Base-by-base conservation (phyloP, 2,113 vertebrate genomes). In the Cygnus buccinator region DNA sequence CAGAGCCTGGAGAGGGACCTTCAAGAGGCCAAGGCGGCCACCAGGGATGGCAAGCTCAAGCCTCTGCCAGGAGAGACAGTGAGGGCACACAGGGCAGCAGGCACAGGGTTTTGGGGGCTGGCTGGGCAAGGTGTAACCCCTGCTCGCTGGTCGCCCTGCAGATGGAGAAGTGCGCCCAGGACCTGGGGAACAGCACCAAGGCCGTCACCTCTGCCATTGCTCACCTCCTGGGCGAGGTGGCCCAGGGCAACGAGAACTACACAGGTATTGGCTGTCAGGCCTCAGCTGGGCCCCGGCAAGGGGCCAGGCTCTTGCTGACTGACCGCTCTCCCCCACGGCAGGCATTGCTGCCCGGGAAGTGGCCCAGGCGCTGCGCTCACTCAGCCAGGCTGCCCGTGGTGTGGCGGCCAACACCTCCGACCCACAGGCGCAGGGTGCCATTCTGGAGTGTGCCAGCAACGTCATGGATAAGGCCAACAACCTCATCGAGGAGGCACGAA, bases 171-270 rank as follows among this genome's bases (percentile, higher is more conserved):
- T 99, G 99, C 89, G 98, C 98, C 25, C 99, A 99, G 96, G 99
- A 99, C 74, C 98, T 99, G 92, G 99, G 99, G 46, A 99, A 98
- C 92, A 99, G 99, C 97, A 99, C 99, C 26, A 99, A 99, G 96
- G 99, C 99, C 0, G 99, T 99, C 92, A 99, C 98, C 93, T 99
- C 99, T 0, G 98, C 99, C 82, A 99, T 99, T 0, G 99, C 99
- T 79, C 99, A 99, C 93, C 98, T 99, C 37, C 96, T 99, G 79
- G 99, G 99, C 39, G 99, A 99, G 90, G 98, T 99, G 41, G 98
- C 99, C n/a, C 99, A 99, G 93, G 99, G 99, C 95, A 99, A 99
- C 4, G 99, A 99, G 97, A 99, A 99, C 96, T 99, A 99, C 86
- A 99, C 99, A 97, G 99, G 99, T 99, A 97, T 59, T 4, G 5